These are phyloP conservation scores for Hipparchia sbordonii DNA, from an alignment of 2,888 invertebrate genomes.

Conservation along the genomic window DNA sequence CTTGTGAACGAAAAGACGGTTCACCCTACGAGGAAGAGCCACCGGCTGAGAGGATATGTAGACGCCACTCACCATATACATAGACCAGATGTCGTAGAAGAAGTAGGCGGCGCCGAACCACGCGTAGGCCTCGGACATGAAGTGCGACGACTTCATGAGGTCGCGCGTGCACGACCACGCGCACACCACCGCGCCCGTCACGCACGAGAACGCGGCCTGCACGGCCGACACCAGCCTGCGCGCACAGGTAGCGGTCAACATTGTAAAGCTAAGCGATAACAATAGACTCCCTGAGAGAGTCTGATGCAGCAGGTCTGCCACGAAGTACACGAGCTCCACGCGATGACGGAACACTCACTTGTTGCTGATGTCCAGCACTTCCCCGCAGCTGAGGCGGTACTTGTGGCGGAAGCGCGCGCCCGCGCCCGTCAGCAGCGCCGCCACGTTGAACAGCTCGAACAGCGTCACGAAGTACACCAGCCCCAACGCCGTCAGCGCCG, in stretches of 20 bases:
- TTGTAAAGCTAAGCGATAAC: too few relatives aligned
- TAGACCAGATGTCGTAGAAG: constrained; percentile 91
- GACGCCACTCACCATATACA: constrained; percentile 86
- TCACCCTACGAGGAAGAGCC: too few relatives aligned
- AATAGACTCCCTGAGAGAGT: too few relatives aligned
- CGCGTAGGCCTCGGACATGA: constrained; percentile 89
- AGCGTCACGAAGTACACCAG: constrained; percentile 86
- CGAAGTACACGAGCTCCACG: too few relatives aligned
- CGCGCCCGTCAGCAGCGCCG: constrained; percentile 82
- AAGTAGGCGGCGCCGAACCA: constrained; percentile 92
- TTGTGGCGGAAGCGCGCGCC: constrained; percentile 84
- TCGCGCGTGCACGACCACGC: constrained; percentile 87
- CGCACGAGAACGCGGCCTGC: constrained; percentile 86
- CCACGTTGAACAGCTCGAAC: constrained; percentile 85
- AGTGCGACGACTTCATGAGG: constrained; percentile 86
- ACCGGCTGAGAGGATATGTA: background rate
- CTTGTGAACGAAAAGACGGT: too few relatives aligned
- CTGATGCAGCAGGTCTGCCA: too few relatives aligned
- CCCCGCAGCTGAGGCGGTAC: constrained; percentile 85
- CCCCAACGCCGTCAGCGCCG: constrained; percentile 84
- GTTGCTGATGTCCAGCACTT: constrained; percentile 88
- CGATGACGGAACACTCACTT: constrained; percentile 80
- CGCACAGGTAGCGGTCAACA: too few relatives aligned
- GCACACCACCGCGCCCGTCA: constrained; percentile 86
- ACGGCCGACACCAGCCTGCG: constrained; percentile 87